Evolutionary conservation across 2,888 invertebrate genomes (phyloP).

Genomic region (Crematogaster levior): DNA sequence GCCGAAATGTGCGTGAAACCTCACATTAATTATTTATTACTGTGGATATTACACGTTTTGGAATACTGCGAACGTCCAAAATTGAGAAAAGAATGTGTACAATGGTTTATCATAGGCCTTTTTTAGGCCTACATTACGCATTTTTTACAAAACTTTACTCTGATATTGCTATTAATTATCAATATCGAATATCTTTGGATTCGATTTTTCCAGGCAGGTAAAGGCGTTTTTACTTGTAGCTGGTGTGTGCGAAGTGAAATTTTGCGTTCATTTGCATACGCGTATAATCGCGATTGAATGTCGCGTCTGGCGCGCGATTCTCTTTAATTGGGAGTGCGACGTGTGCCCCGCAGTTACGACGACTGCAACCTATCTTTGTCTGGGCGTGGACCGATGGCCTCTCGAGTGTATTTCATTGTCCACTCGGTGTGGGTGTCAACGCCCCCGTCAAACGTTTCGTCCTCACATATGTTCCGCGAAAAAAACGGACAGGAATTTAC

Average conservation of each 20-base stretch:
- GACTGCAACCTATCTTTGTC: constrained; percentile 62
- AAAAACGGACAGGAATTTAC: constrained; percentile 44
- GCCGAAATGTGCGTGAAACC: background rate
- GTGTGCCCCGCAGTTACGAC: constrained; percentile 47
- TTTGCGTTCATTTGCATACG: constrained; percentile 19
- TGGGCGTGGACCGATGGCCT: constrained; percentile 76
- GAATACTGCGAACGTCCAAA: background rate
- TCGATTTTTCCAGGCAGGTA: background rate
- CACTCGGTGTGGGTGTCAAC: constrained; percentile 81
- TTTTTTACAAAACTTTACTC: background rate
- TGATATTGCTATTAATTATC: background rate
- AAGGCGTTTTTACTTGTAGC: background rate
- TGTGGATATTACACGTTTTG: background rate
- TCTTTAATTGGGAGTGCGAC: constrained; percentile 58
- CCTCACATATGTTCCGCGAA: constrained; percentile 64
- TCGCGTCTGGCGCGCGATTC: background rate
- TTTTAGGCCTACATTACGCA: background rate
- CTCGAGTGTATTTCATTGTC: constrained; percentile 78
- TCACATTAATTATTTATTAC: background rate
- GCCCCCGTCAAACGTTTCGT: constrained; percentile 80
- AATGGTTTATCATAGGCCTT: background rate
- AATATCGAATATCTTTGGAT: background rate
- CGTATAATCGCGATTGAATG: constrained; percentile 26
- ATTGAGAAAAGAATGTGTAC: background rate
- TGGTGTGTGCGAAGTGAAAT: background rate